These are phyloP conservation scores for Chromis chromis DNA, from an alignment of 2,797 vertebrate species.

Conservation along the genomic window DNA sequence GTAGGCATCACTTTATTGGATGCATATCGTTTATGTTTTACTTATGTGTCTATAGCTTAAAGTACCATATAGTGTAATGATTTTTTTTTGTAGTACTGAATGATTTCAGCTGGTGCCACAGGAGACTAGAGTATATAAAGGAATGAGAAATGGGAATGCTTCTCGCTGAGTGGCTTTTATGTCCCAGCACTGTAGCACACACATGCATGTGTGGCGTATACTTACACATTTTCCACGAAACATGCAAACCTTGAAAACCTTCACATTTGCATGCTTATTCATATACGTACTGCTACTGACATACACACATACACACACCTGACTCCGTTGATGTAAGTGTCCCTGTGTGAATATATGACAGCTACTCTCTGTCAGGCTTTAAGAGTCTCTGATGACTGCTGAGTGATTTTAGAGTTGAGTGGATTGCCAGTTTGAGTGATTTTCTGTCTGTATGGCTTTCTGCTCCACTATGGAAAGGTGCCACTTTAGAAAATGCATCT, in stretches of 20 bases:
- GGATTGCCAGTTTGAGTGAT: conserved; percentile 74
- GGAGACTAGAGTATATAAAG: conserved; percentile 11
- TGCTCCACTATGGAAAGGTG: conserved; percentile 41
- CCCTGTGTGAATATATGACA: conserved; percentile 67
- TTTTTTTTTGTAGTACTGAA: conserved; percentile 2
- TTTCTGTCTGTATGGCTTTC: conserved; percentile 62
- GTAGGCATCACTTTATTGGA: background rate
- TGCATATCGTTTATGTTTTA: conserved; percentile 9
- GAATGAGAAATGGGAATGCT: conserved; percentile 26
- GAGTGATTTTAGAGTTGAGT: conserved; percentile 78
- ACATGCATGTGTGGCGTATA: background rate
- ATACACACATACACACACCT: conserved; percentile 29
- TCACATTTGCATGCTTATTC: conserved; percentile 39
- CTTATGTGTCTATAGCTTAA: background rate
- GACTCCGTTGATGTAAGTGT: conserved; percentile 44
- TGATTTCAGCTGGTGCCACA: conserved; percentile 18
- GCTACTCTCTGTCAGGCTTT: conserved; percentile 66
- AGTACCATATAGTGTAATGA: background rate
- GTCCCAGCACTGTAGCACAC: conserved; percentile 2
- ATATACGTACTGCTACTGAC: background rate
- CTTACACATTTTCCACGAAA: conserved; percentile 8
- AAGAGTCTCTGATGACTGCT: conserved; percentile 71
- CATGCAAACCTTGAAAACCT: conserved; percentile 24
- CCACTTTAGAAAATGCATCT: conserved; percentile 62
- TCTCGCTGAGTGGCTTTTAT: conserved; percentile 43